Base-by-base conservation (phyloP, 2,113 vertebrate species). In the Melozone crissalis region DNA sequence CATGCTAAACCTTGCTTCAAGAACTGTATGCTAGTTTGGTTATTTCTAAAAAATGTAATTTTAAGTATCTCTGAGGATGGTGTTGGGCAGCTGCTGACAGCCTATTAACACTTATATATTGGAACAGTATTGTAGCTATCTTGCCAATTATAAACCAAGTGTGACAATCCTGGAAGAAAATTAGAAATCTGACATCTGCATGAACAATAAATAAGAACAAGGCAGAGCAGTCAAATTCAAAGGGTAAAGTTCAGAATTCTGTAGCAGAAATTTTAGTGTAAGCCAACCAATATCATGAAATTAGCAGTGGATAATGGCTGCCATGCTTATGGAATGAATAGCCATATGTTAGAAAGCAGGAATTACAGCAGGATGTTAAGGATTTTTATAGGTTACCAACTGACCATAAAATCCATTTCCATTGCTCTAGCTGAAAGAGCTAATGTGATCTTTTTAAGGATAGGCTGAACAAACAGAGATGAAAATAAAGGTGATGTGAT, bases 251-350 rank as follows among this genome's bases (percentile, higher is more conserved):
- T 61, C 51, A 79, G 63, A 92, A 66, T 69, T 69, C 16, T 23
- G 5, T 35, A 57, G 65, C 27, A 69, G 15, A 23, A 30, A 74
- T 67, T 89, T 86, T 67, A 66, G 22, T 80, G 11, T 21, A 59
- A 72, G 30, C 26, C 51, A 68, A 30, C 30, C 10, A 35, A 6
- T 0, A 0, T 54, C 15, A 21, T 27, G 30, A 63, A 72, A 14
- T 16, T 58, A 49, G 14, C 23, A 61, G 35, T 73, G 24, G 41
- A 41, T 87, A 73, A 73, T 41, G 63, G 13, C 2, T 41, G 30
- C 41, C 9, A 5, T 47, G 28, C 66, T 62, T 86, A 49, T 0
- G 5, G 39, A 54, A 54, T 33, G 39, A 54, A 6, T 33, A 58
- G 28, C 49, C 57, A 30, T 18, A 1, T 67, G 16, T 47, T 35